Evolutionary conservation across 2,888 invertebrate species (phyloP).

Genomic region (Spisula subtruncata): DNA sequence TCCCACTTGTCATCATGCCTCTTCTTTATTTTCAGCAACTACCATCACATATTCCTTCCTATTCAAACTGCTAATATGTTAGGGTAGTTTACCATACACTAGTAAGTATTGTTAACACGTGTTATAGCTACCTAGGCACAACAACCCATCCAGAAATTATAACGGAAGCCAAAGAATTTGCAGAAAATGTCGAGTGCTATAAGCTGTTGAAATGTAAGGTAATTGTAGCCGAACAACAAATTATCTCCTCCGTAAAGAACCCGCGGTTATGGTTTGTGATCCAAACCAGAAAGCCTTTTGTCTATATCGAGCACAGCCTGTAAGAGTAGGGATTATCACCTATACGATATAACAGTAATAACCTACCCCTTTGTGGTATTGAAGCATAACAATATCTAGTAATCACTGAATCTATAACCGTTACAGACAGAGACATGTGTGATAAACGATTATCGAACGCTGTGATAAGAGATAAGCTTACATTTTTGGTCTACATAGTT

Average conservation of each 20-base stretch:
- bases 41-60: neutral
- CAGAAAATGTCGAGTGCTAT: neutral
- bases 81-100: neutral
- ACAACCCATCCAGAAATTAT: neutral
- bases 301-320: neutral
- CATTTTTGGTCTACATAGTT: neutral
- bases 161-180: neutral
- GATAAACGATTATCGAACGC: neutral
- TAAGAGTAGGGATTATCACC: neutral
- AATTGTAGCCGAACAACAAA: neutral
- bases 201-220: neutral
- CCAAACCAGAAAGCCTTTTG: neutral
- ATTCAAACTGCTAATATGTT: neutral
- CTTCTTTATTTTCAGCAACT: slow-evolving; percentile 1
- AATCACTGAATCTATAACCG: neutral
- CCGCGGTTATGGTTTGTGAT: neutral
- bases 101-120: slow-evolving; percentile 3
- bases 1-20: neutral
- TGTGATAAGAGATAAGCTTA: neutral
- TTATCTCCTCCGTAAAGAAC: neutral
- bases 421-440: neutral
- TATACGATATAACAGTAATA: neutral
- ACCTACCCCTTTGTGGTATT: neutral
- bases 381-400: neutral
- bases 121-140: neutral